Percentiles rank a stretch among this genome's conserved stretches.
Evolutionary conservation across 2,797 vertebrate species (phyloP).

Genomic region (Gymnoscopelus microlampas): DNA sequence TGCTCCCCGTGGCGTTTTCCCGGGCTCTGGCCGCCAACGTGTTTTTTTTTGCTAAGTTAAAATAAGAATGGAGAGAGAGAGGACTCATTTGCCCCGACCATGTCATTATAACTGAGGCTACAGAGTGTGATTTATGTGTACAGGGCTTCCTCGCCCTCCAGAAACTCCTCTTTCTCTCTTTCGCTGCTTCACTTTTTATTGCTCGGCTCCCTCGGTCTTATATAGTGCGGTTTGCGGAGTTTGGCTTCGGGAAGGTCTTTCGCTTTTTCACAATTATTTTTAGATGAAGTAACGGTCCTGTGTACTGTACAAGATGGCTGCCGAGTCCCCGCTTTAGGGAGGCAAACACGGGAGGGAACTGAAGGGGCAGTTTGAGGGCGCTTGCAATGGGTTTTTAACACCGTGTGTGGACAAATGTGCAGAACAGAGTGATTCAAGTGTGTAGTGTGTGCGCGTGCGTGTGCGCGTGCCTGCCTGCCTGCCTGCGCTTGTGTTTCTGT

Average conservation of each 20-base stretch:
- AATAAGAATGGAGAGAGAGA: slow-evolving; percentile 42
- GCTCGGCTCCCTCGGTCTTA: slow-evolving; percentile 39
- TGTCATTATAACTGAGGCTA: slow-evolving; percentile 66
- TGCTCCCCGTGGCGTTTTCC: slow-evolving; percentile 44
- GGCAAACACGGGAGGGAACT: background rate
- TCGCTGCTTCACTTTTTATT: slow-evolving; percentile 43
- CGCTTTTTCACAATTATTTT: slow-evolving; percentile 66
- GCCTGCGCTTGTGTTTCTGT: background rate
- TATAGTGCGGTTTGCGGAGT: slow-evolving; percentile 57
- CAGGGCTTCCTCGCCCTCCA: slow-evolving; percentile 53
- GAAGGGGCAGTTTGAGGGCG: background rate
- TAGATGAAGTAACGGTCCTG: slow-evolving; percentile 49
- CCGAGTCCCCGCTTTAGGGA: slow-evolving; percentile 13
- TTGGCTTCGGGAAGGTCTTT: slow-evolving; percentile 45
- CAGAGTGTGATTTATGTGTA: slow-evolving; percentile 68
- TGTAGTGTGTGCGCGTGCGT: too few species aligned
- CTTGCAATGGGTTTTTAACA: background rate
- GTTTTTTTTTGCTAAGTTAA: slow-evolving; percentile 44
- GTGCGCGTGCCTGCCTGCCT: slow-evolving; percentile 1
- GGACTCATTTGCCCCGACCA: slow-evolving; percentile 51
- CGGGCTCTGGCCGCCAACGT: slow-evolving; percentile 9
- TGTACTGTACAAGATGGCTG: slow-evolving; percentile 8
- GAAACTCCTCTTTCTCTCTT: slow-evolving; percentile 38
- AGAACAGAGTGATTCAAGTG: background rate
- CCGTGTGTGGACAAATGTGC: background rate